Conservation (phyloP, 2,888 invertebrate genomes). For the Tryphoninae sp. region DNA sequence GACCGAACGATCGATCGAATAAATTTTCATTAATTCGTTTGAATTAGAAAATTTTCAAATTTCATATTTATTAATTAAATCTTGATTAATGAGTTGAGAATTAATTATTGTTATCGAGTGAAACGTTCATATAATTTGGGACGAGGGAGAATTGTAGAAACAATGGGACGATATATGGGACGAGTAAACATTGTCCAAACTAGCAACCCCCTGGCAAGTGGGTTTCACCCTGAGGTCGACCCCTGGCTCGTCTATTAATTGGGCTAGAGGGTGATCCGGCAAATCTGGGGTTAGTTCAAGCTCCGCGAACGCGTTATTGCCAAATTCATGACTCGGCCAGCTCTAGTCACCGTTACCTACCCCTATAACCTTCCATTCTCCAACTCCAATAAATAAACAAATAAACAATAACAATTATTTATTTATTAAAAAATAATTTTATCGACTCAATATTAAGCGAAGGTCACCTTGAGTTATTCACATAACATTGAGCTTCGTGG, state of each 20-base stretch:
- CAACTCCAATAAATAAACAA: not conserved
- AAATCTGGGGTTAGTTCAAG: not conserved
- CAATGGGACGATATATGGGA: not conserved
- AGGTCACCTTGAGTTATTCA: too few relatives aligned
- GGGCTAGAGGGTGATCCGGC: not conserved
- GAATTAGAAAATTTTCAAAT: too few relatives aligned
- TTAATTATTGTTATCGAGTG: too few relatives aligned
- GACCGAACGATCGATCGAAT: too few relatives aligned
- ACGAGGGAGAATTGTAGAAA: constrained; percentile 15
- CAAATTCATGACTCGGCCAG: constrained; percentile 31
- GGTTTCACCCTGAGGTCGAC: constrained; percentile 25
- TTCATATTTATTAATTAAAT: too few relatives aligned
- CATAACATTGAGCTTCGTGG: not conserved
- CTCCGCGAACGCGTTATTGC: constrained; percentile 5
- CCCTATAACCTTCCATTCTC: too few relatives aligned
- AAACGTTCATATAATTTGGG: not conserved
- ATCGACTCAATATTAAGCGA: too few relatives aligned
- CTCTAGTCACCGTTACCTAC: not conserved
- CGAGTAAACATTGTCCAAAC: not conserved
- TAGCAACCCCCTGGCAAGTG: not conserved
- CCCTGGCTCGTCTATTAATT: constrained; percentile 34
- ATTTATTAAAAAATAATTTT: too few relatives aligned
- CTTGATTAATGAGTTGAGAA: too few relatives aligned
- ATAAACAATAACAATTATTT: too few relatives aligned
- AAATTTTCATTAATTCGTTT: too few relatives aligned